Base-by-base conservation (phyloP, 2,888 invertebrate species). In the Nezara viridula region DNA sequence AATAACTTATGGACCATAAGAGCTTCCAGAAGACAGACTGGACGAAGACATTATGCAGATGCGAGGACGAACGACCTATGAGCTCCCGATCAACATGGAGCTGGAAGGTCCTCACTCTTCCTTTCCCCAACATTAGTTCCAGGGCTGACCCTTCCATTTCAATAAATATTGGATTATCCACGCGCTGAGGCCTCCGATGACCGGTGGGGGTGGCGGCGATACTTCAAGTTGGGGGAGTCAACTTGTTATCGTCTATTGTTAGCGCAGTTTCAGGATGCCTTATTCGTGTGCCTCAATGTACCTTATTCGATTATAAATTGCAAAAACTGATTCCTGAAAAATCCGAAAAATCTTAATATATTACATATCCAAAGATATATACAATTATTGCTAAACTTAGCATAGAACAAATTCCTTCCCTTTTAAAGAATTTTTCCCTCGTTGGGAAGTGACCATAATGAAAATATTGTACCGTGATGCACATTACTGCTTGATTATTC, bases 121-220 rank as follows among this genome's bases (percentile, higher is more conserved):
- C 86, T 40, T 86, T 86, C 86, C 86, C 86, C 55, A 40, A 52
- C 86, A 86, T 86, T 86, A 55, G 86, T 55, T 55, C 86, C 50
- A 40, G 14, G 32, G 52, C 55, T 55, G 40, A 40, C 86, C 50
- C 86, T 86, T 52, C 55, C 86, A 86, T 86, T 40, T 55, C 86
- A 86, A 86, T 86, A 86, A 86, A 86, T 86, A 86, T 86, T 55
- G 52, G 86, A 86, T 86, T 86, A 86, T 86, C 86, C 55, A 55
- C 86, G 86, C 86, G 24, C 44, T 81, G 81, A 47, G 81, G 81
- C 81, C 81, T 81, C 44, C 44, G 81, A 47, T 47, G 81, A 73
- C 66, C 66, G 60, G 60, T 14, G 66, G 66, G 66, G 32, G 2
- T 0, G 37, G 37, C 19, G 37, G 37, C 19, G 16, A 73, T 73